Base-by-base conservation (phyloP, 1,140 invertebrate species). In the Pristionchus pacificus region DNA sequence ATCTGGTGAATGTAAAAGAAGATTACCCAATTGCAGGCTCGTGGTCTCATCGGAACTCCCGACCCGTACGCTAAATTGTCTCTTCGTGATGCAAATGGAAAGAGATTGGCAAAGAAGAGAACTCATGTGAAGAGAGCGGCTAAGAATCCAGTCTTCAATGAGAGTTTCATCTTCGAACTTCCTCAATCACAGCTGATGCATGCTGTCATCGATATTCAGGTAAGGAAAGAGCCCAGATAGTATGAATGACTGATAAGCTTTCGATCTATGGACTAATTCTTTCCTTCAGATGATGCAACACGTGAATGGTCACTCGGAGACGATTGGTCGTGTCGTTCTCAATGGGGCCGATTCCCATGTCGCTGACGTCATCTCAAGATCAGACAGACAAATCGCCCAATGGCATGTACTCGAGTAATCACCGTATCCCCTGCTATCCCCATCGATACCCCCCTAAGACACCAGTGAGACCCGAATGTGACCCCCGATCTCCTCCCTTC, bases 71-170 rank as follows among this genome's bases (percentile, higher is more conserved):
- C 98, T 2, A 98, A 98, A 85, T 93, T 98, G 81, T 97, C 98
- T 86, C 87, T 98, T 76, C 87, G 97, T 6, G 93, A 92, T 85
- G 71, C 68, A 31, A 95, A 98, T 85, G 92, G 92, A n/a, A 93
- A 97, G 84, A 89, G 95, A 70, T 93, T 98, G 76, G 92, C 93
- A 58, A 98, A 98, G 87, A 97, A 97, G 88, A 98, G 98, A 87
- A 98, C 96, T 0, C 94, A 97, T 83, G 93, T 98, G 29, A 97
- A 97, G 88, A 98, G 97, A 84, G 89, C 93, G 33, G 98, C 95
- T 1, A 87, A 96, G 65, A 96, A 94, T 86, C 96, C 96, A 0
- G 93, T 98, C 61, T 99, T 97, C 87, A 98, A 98, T 86, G 95
- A 98, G 86, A 95, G 92, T 25, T 97, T 89, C 81, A 85, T 88